Base-by-base conservation (phyloP, 2,797 vertebrate genomes). In the Halcyon chelicuti region DNA sequence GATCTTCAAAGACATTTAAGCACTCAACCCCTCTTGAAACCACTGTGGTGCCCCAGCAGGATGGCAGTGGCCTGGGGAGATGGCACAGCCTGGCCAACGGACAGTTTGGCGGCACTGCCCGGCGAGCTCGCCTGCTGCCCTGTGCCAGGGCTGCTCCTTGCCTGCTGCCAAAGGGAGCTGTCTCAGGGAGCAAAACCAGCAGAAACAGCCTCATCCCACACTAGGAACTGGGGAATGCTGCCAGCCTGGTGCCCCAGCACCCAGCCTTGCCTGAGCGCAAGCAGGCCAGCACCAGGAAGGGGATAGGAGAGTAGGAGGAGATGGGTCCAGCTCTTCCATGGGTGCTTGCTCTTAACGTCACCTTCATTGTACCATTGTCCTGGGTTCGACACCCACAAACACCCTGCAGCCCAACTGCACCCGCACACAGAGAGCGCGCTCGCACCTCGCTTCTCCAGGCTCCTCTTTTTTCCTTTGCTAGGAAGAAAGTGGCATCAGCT, bases 21-120 rank as follows among this genome's bases (percentile, higher is more conserved):
- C 12, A 18, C 42, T 70, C 35, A 15, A 12, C 4, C 7, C 12
- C 10, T 23, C 46, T 18, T 35, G 39, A 62, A 37, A 71, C 13
- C 35, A 25, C 46, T 4, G 25, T 1, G 57, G 61, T 62, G 61
- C 61, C n/a, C 11, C 3, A 33, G 65, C 76, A 49, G 62, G 29
- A 35, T n/a, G 51, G 42, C 62, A 49, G 58, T 1, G 3, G 25
- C 0, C 0, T 6, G 20, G 47, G 54, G 20, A 0, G 2, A 21
- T 10, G 77, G n/a, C 5, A 11, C 28, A 73, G 67, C 44, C 31
- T 57, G 78, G 40, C 31, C 1, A 2, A 39, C 2, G 21, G 26
- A 10, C 44, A 72, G 18, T 46, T 28, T 26, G 60, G 37, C 5
- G 2, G 58, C 9, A 8, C 51, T 15, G 14, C 22, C 29, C 10